Evolutionary conservation across 2,888 invertebrate species (phyloP).

Genomic region (Carabus problematicus): DNA sequence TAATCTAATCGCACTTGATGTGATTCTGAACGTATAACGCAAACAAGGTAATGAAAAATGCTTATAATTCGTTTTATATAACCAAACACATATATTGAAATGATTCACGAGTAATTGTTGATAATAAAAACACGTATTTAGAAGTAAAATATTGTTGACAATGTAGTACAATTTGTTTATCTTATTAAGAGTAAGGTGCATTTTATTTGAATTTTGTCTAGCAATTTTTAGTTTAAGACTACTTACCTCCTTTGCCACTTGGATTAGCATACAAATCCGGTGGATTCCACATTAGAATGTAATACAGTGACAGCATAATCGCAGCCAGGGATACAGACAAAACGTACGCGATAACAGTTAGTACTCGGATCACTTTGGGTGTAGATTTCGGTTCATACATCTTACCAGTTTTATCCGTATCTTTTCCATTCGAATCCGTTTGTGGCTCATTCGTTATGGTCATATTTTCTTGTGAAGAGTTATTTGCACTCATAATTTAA

Average conservation of each 20-base stretch:
- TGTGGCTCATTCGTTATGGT: slow-evolving; percentile 9
- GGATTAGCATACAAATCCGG: slow-evolving; percentile 21
- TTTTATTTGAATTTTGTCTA: slow-evolving; percentile 4
- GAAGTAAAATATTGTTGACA: neutral
- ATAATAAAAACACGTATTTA: too few relatives aligned
- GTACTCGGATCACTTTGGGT: slow-evolving; percentile 65
- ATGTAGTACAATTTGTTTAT: neutral
- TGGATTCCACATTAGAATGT: slow-evolving; percentile 78
- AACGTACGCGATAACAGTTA: slow-evolving; percentile 83
- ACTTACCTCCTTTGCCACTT: neutral
- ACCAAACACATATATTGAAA: too few relatives aligned
- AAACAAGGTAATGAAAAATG: too few relatives aligned
- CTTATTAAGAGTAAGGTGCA: neutral
- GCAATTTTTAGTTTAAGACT: too few relatives aligned
- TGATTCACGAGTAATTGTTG: too few relatives aligned
- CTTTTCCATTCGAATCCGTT: slow-evolving; percentile 8
- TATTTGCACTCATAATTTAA: slow-evolving; percentile 23
- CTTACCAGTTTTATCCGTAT: slow-evolving; percentile 12
- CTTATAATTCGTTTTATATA: too few relatives aligned
- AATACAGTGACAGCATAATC: slow-evolving; percentile 81
- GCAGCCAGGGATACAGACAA: slow-evolving; percentile 87
- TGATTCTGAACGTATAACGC: too few relatives aligned
- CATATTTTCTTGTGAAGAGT: slow-evolving; percentile 27
- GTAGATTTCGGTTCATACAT: slow-evolving; percentile 50
- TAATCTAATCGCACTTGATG: too few relatives aligned